Conservation (phyloP, 2,797 vertebrate species). For the Dallia pectoralis region DNA sequence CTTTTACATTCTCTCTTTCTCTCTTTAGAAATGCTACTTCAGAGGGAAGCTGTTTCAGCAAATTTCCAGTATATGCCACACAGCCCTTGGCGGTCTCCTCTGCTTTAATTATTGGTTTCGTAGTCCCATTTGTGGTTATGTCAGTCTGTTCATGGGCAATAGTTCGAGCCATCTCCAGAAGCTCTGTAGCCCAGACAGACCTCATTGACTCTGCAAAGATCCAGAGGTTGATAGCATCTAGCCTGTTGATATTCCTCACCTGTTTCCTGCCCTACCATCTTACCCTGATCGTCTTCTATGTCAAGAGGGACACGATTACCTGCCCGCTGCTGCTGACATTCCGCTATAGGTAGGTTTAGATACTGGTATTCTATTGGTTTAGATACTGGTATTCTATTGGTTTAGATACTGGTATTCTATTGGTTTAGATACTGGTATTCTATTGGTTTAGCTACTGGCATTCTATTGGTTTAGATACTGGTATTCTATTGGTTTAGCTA, state of each 20-base stretch:
- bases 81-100: constrained; percentile 20
- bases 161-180: constrained; percentile 56
- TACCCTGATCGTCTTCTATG: constrained; percentile 45
- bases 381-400: neutral
- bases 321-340: constrained; percentile 31
- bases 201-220: constrained; percentile 67
- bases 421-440: neutral
- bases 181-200: constrained; percentile 60
- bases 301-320: accelerated
- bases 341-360: constrained; percentile 13
- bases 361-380: neutral
- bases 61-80: constrained; percentile 46
- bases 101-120: constrained; percentile 61
- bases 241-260: constrained; percentile 65
- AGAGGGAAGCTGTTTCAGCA: constrained; percentile 50
- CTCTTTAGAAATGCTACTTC: accelerated
- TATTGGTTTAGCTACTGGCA: neutral
- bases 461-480: constrained; percentile 33
- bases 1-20: neutral
- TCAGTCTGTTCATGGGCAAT: constrained; percentile 65
- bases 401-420: neutral
- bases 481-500: neutral
- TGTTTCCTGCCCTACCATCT: constrained; percentile 76
- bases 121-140: constrained; percentile 63
- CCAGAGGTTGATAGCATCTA: constrained; percentile 62